Percentiles rank a stretch among this genome's conserved stretches.
Evolutionary conservation across 2,888 invertebrate species (phyloP).

Genomic region (Vannuccia rotundouncinata): DNA sequence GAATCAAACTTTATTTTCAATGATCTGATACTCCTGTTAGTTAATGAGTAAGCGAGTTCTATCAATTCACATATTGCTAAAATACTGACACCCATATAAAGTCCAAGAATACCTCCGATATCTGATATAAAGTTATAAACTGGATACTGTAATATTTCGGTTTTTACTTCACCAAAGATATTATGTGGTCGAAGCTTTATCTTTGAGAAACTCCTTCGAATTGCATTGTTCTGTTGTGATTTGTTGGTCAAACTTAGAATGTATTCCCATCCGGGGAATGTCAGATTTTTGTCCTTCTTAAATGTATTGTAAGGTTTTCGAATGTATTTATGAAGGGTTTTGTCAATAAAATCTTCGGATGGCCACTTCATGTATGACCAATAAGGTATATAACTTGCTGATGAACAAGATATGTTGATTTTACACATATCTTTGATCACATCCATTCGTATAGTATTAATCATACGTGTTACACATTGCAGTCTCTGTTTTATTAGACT

Average conservation of each 20-base stretch:
- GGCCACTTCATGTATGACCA: constrained; percentile 3
- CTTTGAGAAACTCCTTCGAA: background rate
- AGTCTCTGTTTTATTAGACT: background rate
- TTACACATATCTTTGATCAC: background rate
- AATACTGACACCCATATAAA: background rate
- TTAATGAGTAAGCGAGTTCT: background rate
- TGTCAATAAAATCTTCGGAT: background rate
- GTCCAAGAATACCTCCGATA: background rate
- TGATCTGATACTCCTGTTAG: background rate
- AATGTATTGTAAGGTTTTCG: background rate
- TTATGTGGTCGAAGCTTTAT: background rate
- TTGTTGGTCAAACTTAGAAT: background rate
- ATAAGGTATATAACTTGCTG: background rate
- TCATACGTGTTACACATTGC: background rate
- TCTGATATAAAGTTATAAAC: background rate
- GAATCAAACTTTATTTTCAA: background rate
- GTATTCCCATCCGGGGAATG: background rate
- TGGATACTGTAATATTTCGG: background rate
- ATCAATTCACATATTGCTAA: background rate
- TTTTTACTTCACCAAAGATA: background rate
- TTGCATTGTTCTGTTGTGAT: background rate
- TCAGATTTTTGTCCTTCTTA: background rate
- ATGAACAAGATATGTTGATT: background rate
- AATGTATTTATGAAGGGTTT: background rate
- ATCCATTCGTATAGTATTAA: background rate